A percentile compares a stretch with the other conserved stretches of the same genome.
These are phyloP conservation scores for Andricus grossulariae DNA, from an alignment of 1,140 invertebrate species.

Conservation along the genomic window DNA sequence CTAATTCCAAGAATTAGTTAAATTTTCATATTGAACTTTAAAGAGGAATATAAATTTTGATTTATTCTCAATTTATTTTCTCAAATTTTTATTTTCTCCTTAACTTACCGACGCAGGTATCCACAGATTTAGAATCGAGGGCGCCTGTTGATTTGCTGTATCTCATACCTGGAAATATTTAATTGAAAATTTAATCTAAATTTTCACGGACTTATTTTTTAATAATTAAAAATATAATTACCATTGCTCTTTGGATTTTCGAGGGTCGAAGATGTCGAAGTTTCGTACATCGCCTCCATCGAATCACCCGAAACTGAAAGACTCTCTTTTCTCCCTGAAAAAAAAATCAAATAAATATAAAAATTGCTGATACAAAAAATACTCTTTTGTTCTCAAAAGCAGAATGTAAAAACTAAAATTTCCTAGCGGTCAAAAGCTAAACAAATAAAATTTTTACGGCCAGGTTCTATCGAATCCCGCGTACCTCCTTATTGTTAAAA, in stretches of 20 bases:
- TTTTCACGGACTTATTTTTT: constrained; percentile 25
- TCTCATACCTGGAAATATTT: constrained; percentile 60
- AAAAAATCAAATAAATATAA: constrained; percentile 41
- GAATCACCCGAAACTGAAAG: constrained; percentile 60
- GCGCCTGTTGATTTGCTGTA: constrained; percentile 64
- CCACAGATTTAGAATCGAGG: constrained; percentile 53
- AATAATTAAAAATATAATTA: constrained; percentile 41
- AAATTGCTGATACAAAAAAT: constrained; percentile 26
- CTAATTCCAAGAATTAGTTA: too few species aligned
- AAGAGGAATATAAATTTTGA: too few species aligned
- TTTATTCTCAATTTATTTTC: too few species aligned
- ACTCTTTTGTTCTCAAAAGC: not conserved
- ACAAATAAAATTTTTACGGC: too few species aligned
- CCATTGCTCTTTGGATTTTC: constrained; percentile 42
- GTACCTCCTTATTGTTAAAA: constrained; percentile 64
- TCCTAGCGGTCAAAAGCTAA: too few species aligned
- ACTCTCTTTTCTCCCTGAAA: constrained; percentile 64
- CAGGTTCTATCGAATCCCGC: constrained; percentile 45
- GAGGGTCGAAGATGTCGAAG: constrained; percentile 51
- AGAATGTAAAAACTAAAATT: not conserved
- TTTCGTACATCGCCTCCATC: constrained; percentile 58
- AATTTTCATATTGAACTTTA: too few species aligned
- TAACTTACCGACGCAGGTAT: constrained; percentile 51
- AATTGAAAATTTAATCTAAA: constrained; percentile 29
- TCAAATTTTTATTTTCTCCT: not conserved